Base-by-base conservation (phyloP, 2,888 invertebrate species). In the Kuschelorhynchus macadamiae region DNA sequence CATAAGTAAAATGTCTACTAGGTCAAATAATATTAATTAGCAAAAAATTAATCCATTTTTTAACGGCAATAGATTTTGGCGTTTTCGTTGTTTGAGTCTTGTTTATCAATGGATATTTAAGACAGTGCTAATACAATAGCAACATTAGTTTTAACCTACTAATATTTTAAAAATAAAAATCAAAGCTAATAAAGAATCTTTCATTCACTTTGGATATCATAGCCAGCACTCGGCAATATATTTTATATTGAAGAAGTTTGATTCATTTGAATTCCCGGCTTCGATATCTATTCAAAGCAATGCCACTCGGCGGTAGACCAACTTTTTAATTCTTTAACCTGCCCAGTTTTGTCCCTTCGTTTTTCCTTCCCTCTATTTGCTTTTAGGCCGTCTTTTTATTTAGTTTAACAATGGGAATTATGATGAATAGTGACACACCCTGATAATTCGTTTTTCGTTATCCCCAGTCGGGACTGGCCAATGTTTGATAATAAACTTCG, bases 331-430 rank as follows among this genome's bases (percentile, higher is more conserved):
- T 67, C 67, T 53, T 67, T 60, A 61, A 61, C 67, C 61, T 67
- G 61, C 61, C 67, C 61, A 61, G 61, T 61, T 67, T 56, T 61
- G 61, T 55, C 55, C 50, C 49, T 56, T 47, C 42, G 16, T 14
- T 25, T 25, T 25, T 21, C 20, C 18, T 18, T 41, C 46, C 16
- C 50, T 57, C 50, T 42, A 57, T 49, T 39, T 18, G 41, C 47
- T 72, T 74, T 75, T 75, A 44, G n/a, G 17, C 39, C 74, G 75
- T 72, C 77, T 76, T 74, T 77, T 77, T 79, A 78, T 77, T 80
- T 79, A 78, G 75, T 77, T 70, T 77, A 75, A 78, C 75, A 73
- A 77, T 70, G 75, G 75, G 75, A 77, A 78, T 76, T 75, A 75
- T 76, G 77, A 79, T 79, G 80, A 79, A 78, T 79, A 79, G 78